Percentiles rank a stretch among this genome's conserved stretches.
Evolutionary conservation across 1,140 invertebrate species (phyloP).

Genomic region (Patella vulgata): DNA sequence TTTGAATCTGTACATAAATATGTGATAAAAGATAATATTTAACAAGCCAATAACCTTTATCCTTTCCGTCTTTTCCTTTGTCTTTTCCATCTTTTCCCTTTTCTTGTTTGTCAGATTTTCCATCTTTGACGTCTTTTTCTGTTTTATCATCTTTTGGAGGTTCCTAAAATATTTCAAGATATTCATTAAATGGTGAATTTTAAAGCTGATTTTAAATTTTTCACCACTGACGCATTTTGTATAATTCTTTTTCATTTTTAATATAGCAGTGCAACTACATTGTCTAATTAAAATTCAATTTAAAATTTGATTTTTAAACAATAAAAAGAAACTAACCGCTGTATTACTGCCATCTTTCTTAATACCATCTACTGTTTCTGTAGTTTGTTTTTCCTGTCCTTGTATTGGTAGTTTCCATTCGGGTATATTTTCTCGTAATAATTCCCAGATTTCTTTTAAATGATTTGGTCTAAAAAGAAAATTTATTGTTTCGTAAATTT

Average conservation of each 20-base stretch:
- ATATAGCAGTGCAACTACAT: no score
- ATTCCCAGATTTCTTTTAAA: constrained; percentile 60
- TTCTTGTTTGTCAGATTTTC: constrained; percentile 45
- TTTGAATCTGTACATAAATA: no score
- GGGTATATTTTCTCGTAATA: constrained; percentile 52
- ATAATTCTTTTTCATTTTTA: no score
- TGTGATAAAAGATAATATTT: no score
- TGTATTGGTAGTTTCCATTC: constrained; percentile 62
- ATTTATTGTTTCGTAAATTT: not conserved
- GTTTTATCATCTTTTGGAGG: constrained; percentile 45
- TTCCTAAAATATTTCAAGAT: constrained; percentile 29
- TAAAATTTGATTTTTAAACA: no score
- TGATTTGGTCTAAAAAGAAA: constrained; percentile 53
- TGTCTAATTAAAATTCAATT: no score
- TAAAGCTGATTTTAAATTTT: no score
- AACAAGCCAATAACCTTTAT: constrained; percentile 6
- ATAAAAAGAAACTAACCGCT: no score
- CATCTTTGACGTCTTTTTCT: constrained; percentile 47
- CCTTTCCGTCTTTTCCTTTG: constrained; percentile 22
- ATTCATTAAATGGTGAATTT: no score
- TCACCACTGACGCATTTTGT: no score
- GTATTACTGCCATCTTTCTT: constrained; percentile 47
- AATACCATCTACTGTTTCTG: constrained; percentile 40
- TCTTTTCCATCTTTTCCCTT: constrained; percentile 25
- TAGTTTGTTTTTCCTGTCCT: constrained; percentile 43